These are phyloP conservation scores for Melipona quadrifasciata DNA, from an alignment of 1,140 invertebrate genomes.

Conservation along the genomic window DNA sequence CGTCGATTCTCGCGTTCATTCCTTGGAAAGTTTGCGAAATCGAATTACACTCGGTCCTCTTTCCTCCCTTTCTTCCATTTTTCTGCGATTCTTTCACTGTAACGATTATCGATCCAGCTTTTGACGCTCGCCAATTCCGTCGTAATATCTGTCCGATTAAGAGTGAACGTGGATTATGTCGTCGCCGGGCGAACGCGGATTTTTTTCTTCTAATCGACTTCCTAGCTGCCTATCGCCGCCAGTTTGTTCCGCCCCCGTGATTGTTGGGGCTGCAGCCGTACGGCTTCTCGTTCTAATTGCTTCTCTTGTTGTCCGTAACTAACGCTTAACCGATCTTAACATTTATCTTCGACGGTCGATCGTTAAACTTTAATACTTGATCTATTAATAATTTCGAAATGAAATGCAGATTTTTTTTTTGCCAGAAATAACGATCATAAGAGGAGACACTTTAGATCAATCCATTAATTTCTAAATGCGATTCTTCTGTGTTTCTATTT, in stretches of 20 bases:
- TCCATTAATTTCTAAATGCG: neutral
- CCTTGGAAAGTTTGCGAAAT: conserved; percentile 4
- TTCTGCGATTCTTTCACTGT: neutral
- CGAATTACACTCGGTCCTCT: neutral
- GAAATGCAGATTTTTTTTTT: neutral
- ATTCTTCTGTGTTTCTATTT: neutral
- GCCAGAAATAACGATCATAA: too few species aligned
- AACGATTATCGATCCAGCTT: neutral
- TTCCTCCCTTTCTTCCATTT: conserved; percentile 2
- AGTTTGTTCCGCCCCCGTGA: conserved; percentile 52
- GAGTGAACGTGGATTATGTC: conserved; percentile 42
- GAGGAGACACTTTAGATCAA: neutral
- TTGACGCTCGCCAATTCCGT: neutral
- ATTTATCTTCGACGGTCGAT: neutral
- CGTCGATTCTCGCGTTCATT: neutral
- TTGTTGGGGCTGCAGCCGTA: conserved; percentile 46
- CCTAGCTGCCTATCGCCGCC: conserved; percentile 46
- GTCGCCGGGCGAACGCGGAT: conserved; percentile 10
- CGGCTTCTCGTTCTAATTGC: conserved; percentile 61
- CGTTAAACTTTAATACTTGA: neutral
- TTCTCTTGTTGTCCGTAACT: conserved; percentile 29
- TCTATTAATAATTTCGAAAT: neutral
- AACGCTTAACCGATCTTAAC: conserved; percentile 30
- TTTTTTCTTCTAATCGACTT: conserved; percentile 57
- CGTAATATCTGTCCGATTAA: conserved; percentile 16